phyloP scores from a whole-genome alignment of 37 sponge, comb jelly and placozoan genomes.

The Bolinopsis microptera region DNA sequence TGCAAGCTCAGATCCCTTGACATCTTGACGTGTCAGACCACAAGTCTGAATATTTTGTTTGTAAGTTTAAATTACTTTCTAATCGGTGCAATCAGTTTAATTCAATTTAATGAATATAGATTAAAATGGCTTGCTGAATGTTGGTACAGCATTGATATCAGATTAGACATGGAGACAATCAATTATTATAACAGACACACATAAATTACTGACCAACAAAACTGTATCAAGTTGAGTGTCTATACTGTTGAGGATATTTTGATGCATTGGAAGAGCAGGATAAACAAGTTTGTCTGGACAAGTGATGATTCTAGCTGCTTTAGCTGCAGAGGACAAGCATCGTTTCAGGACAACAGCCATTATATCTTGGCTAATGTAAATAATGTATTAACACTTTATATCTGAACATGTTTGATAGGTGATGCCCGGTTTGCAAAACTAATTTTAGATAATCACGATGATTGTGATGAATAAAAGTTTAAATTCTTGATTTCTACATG shows the following conservation, averaged over 20 bases:
- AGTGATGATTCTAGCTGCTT: background rate
- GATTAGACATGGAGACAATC: too few relatives aligned
- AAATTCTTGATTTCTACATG: too few relatives aligned
- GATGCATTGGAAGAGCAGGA: background rate
- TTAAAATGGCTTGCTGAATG: background rate
- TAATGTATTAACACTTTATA: too few relatives aligned
- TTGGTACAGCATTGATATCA: too few relatives aligned
- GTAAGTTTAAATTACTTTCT: background rate
- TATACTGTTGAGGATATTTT: background rate
- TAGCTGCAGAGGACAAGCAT: constrained; percentile 3
- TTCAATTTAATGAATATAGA: background rate
- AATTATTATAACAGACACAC: background rate
- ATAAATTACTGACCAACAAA: background rate
- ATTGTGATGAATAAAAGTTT: too few relatives aligned
- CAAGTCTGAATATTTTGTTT: background rate
- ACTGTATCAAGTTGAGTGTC: background rate
- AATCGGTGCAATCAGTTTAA: background rate
- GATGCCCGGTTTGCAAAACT: too few relatives aligned
- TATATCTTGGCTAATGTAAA: background rate
- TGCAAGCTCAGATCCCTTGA: background rate
- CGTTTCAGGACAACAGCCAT: background rate
- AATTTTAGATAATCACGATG: too few relatives aligned
- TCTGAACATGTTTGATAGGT: too few relatives aligned
- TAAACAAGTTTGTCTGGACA: constrained; percentile 12
- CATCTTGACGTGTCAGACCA: constrained; percentile 9